Evolutionary conservation across 2,888 invertebrate genomes (phyloP), one percentile per base, ranked within the genome.

Genomic region (Volucella bombylans): DNA sequence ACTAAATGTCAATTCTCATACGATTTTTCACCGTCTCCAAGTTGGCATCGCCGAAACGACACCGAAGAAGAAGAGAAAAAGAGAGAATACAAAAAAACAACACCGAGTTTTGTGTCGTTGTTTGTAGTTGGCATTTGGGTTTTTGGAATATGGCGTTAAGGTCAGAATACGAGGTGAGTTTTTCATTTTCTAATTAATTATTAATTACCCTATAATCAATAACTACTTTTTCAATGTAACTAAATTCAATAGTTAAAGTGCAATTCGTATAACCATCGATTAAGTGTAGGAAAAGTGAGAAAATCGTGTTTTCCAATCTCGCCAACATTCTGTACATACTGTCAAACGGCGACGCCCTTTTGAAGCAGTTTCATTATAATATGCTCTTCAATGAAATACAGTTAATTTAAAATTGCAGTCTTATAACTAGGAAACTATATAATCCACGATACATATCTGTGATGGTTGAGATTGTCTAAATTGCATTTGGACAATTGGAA

Each of bases 91-190:
- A 72, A 76, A 85, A 82, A 85, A 85, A 81, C 81, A 81, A 85
- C 31, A 31, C 67, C 61, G 52, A 76, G 52, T 67, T 82, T 52
- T 57, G n/a, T 47, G 39, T 49, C 55, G 55, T 85, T 76, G 31
- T 6, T 85, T 76, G 76, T 79, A 73, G 45, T 68, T 81, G 65
- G 80, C 85, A 83, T 85, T 85, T 62, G 72, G 81, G 85, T 87
- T 87, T 87, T 87, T 89, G 88, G 88, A 90, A 90, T 88, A 91
- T 91, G 91, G 91, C 91, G 89, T 89, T 90, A 87, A 90, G 90
- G 90, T 91, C 91, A 88, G 90, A 90, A 88, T 91, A 89, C 89
- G 91, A 91, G 91, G 91, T 91, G 88, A 91, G 91, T 89, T 67
- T 69, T 62, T 47, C 15, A 23, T 62, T 12, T 38, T 65, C 39